These are phyloP conservation scores for Pelagia noctiluca DNA, from an alignment of 30 jellyfish, hydroid and myxozoan genomes.

Conservation along the genomic window DNA sequence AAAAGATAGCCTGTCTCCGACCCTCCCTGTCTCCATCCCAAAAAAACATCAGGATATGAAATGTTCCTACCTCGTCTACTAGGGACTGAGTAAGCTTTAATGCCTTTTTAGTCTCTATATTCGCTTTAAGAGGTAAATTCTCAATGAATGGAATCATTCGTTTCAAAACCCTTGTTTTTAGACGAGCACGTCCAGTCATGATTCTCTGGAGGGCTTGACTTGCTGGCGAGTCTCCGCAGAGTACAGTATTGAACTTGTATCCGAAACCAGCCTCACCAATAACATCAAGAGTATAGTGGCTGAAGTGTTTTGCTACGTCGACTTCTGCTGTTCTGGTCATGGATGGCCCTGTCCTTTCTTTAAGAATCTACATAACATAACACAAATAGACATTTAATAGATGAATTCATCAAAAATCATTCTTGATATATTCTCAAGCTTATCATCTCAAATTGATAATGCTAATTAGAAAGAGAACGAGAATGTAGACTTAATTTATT, in stretches of 20 bases:
- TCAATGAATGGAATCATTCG: constrained; percentile 62
- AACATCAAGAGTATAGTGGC: constrained; percentile 34
- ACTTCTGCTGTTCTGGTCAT: constrained; percentile 41
- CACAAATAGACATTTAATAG: too few relatives aligned
- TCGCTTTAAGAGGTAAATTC: constrained; percentile 1
- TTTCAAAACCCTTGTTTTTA: constrained; percentile 18
- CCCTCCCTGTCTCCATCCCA: too few relatives aligned
- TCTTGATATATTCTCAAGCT: too few relatives aligned
- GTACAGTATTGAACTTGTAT: constrained; percentile 43
- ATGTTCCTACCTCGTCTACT: constrained; percentile 42
- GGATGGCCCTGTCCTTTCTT: constrained; percentile 12
- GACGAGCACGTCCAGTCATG: constrained; percentile 22
- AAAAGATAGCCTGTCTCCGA: too few relatives aligned
- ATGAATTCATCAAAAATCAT: too few relatives aligned
- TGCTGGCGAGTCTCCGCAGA: constrained; percentile 43
- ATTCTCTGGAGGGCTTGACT: constrained; percentile 50
- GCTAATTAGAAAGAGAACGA: too few relatives aligned
- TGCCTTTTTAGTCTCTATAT: constrained; percentile 25
- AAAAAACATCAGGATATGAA: too few relatives aligned
- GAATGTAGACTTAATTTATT: too few relatives aligned
- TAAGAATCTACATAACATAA: constrained; percentile 33
- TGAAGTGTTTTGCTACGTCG: constrained; percentile 37
- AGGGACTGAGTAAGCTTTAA: background rate
- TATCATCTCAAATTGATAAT: too few relatives aligned
- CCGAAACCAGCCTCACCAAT: constrained; percentile 75